Base-by-base conservation (phyloP, 1,140 invertebrate species). In the Polypedilum pembai region DNA sequence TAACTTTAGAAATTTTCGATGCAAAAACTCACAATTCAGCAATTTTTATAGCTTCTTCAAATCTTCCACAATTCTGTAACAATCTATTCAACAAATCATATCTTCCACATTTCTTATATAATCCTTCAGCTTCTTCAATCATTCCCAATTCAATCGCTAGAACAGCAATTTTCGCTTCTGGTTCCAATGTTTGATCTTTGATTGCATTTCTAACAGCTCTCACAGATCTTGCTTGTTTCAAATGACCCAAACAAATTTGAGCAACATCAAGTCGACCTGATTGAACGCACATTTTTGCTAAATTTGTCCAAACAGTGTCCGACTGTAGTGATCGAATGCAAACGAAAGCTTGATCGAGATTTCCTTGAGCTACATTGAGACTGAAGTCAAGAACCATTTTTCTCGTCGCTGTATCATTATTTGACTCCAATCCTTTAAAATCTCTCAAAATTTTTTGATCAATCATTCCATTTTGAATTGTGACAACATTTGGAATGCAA, bases 261-360 rank as follows among this genome's bases (percentile, higher is more conserved):
- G 96, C 97, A 75, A 99, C 96, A 82, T 99, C 96, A 12, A 98
- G 82, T 45, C 96, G 88, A 76, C 91, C 89, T 0, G 93, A 94
- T 81, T 96, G 93, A 0, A 99, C 95, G 82, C 96, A 98, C 89
- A 96, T 96, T 82, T 91, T 90, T 0, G 97, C 97, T 82, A 99
- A 89, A 80, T 95, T 98, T 74, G 91, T 90, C 97, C 97, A 99
- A 12, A 99, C 93, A 10, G 91, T 88, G 76, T 92, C 89, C 80
- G 93, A 95, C 76, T 91, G 88, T 20, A 95, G 91, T 1, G 90
- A 86, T 80, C 93, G 92, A 18, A 98, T 98, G 0, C 94, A 89
- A 4, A 80, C 5, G 78, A 99, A 98, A 18, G 98, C 97, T 80
- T 97, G 92, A 80, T 99, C 97, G 89, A 98, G 94, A 79, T 98